Conservation (phyloP, 2,113 vertebrate species). For the Zosterops lateralis region DNA sequence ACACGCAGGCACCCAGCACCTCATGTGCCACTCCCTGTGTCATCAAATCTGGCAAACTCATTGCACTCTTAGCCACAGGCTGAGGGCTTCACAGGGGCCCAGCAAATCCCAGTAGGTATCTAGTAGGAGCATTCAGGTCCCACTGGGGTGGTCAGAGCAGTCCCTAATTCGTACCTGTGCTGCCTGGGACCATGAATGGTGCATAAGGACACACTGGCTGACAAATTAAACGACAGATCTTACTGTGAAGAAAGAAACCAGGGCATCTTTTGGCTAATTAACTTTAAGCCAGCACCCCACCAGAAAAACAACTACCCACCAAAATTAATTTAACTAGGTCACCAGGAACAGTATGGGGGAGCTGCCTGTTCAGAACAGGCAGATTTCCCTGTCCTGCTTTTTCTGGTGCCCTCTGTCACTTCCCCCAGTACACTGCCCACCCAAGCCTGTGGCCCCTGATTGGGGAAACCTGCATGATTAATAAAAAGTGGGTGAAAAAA, state of each 20-base stretch:
- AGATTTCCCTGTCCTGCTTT: neutral
- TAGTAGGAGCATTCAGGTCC: neutral
- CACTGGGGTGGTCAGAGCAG: neutral
- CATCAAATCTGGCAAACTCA: neutral
- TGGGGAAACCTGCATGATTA: neutral
- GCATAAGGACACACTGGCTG: neutral
- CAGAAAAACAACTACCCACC: neutral
- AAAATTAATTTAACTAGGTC: slow-evolving; percentile 36
- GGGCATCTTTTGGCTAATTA: slow-evolving; percentile 35
- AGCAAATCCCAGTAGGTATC: neutral
- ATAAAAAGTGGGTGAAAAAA: neutral
- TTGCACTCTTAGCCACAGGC: neutral
- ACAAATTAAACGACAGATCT: neutral
- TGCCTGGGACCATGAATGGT: neutral
- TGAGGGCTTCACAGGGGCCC: neutral
- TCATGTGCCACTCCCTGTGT: accelerated
- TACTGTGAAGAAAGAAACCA: slow-evolving; percentile 1
- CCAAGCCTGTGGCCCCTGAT: accelerated
- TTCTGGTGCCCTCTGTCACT: neutral
- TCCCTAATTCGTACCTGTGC: accelerated
- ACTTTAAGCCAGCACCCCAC: neutral
- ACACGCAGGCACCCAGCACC: accelerated
- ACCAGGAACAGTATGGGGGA: neutral
- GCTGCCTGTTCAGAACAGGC: neutral
- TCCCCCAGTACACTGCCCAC: accelerated